Evolutionary conservation across 2,113 vertebrate genomes (phyloP).

Genomic region (Saguinus imperator): DNA sequence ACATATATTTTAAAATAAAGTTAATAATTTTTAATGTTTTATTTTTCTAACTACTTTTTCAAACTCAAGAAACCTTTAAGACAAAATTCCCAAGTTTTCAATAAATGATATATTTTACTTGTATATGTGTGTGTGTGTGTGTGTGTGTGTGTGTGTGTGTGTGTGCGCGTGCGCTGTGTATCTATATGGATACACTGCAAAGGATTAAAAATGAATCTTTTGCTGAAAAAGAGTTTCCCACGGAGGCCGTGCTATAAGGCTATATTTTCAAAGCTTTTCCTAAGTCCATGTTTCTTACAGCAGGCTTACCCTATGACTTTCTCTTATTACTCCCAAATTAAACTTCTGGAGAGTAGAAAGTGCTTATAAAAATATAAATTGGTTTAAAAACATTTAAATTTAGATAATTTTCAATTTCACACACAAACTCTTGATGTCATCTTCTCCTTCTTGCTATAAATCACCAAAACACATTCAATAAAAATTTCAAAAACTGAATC

Average conservation of each 20-base stretch:
- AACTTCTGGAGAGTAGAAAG: background rate
- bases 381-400: background rate
- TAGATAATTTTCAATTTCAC: background rate
- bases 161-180: background rate
- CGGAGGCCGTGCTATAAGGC: no score
- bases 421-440: background rate
- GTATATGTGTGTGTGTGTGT: background rate
- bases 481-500: background rate
- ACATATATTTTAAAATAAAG: background rate
- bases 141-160: background rate
- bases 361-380: background rate
- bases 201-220: background rate
- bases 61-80: slow-evolving; percentile 26
- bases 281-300: background rate
- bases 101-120: background rate
- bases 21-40: background rate
- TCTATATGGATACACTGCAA: background rate
- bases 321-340: background rate
- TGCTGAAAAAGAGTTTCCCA: background rate
- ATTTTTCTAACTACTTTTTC: slow-evolving; percentile 6
- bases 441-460: background rate
- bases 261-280: background rate
- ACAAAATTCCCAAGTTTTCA: background rate
- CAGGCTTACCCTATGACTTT: background rate
- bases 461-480: background rate